Evolutionary conservation across 2,797 vertebrate genomes (phyloP).

Genomic region (Chelmon rostratus): DNA sequence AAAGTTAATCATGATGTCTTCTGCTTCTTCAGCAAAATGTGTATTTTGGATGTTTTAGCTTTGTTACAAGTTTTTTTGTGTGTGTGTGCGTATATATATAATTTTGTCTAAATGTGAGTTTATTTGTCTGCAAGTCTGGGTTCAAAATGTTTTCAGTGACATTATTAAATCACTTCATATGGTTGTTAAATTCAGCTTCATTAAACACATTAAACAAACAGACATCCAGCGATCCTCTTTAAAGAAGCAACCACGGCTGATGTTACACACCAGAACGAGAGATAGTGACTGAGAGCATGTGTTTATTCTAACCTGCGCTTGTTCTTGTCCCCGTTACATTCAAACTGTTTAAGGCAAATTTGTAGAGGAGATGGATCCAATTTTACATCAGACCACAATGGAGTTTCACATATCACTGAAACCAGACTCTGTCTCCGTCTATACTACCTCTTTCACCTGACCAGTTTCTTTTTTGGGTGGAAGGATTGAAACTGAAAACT

Average conservation of each 20-base stretch:
- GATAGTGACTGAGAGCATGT: not conserved
- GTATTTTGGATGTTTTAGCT: not conserved
- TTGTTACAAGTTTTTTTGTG: not conserved
- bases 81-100: not conserved
- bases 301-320: constrained; percentile 8
- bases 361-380: constrained; percentile 18
- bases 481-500: constrained; percentile 5
- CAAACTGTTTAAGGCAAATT: not conserved
- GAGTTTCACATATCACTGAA: constrained; percentile 52
- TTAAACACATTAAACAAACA: too few species aligned
- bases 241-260: not conserved
- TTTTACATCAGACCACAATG: constrained; percentile 33
- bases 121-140: too few species aligned
- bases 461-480: not conserved
- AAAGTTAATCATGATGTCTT: not conserved
- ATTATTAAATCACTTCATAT: too few species aligned
- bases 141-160: too few species aligned
- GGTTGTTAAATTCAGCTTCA: too few species aligned
- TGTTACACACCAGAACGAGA: not conserved
- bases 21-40: not conserved
- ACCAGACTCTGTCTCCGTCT: constrained; percentile 39
- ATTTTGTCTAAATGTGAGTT: not conserved
- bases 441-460: constrained; percentile 36
- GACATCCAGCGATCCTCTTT: not conserved
- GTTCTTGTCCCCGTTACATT: constrained; percentile 24